A percentile compares a stretch with the other conserved stretches of the same genome.
Evolutionary conservation across 2,888 invertebrate genomes (phyloP).

Genomic region (Geotrupes spiniger): DNA sequence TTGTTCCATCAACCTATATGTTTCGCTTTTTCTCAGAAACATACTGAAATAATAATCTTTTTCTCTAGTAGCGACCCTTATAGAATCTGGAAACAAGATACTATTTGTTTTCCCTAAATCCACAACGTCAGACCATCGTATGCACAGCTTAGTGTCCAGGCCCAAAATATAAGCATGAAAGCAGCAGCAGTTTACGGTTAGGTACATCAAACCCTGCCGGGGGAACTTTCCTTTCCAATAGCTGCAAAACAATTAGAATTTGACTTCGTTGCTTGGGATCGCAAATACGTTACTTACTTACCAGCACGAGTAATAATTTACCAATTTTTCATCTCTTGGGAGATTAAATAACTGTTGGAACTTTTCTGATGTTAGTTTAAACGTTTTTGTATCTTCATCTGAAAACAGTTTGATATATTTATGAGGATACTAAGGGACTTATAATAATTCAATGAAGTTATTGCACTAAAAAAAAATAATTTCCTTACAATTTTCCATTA

Average conservation of each 20-base stretch:
- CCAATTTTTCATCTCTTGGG: constrained; percentile 91
- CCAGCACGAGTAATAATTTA: constrained; percentile 93
- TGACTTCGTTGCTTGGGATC: background rate
- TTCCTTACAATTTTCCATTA: too few species aligned
- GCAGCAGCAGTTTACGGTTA: constrained; percentile 94
- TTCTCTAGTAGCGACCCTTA: constrained; percentile 81
- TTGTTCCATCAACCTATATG: constrained; percentile 90
- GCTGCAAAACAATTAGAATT: constrained; percentile 51
- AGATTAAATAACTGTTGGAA: constrained; percentile 88
- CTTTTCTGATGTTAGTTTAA: constrained; percentile 74
- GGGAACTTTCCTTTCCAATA: constrained; percentile 92
- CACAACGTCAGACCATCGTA: constrained; percentile 88
- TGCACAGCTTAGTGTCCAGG: constrained; percentile 80
- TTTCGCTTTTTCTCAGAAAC: constrained; percentile 85
- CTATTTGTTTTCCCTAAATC: constrained; percentile 76
- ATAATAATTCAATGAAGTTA: background rate
- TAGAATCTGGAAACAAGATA: constrained; percentile 78
- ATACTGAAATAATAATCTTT: constrained; percentile 88
- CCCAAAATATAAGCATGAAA: constrained; percentile 95
- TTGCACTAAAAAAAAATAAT: too few species aligned
- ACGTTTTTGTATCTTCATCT: constrained; percentile 83
- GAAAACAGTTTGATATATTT: constrained; percentile 39
- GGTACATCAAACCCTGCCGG: constrained; percentile 94
- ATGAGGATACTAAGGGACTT: background rate
- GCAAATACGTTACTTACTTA: constrained; percentile 48